phyloP scores from a whole-genome alignment of 2,113 vertebrate genomes.

The Accipiter virgatus region DNA sequence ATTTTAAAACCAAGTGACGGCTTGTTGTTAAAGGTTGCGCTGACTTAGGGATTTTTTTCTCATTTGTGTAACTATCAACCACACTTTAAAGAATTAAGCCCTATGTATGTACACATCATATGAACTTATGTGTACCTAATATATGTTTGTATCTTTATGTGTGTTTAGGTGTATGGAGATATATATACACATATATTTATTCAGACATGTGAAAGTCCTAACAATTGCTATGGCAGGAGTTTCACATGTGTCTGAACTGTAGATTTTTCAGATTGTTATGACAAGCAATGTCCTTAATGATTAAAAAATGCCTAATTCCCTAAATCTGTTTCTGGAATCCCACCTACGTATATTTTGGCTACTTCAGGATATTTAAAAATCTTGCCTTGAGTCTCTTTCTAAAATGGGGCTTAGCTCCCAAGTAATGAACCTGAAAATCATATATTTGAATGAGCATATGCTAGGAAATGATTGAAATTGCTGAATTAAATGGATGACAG shows the following conservation, averaged over 20 bases:
- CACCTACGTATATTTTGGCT: neutral
- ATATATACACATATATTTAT: neutral
- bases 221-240: neutral
- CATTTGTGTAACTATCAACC: neutral
- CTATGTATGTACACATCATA: neutral
- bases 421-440: neutral
- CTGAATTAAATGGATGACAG: conserved; percentile 28
- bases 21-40: neutral
- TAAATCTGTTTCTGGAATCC: neutral
- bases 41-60: conserved; percentile 6
- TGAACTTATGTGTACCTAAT: neutral
- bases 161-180: neutral
- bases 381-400: neutral
- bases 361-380: neutral
- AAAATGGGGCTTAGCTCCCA: neutral
- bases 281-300: neutral
- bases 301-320: neutral
- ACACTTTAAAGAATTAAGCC: neutral
- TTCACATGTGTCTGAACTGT: neutral
- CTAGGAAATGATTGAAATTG: neutral
- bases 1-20: conserved; percentile 32
- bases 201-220: neutral
- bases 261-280: neutral
- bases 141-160: neutral
- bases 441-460: neutral